Percentiles rank a stretch among this genome's conserved stretches.
These are phyloP conservation scores for Antheraea yamamai DNA, from an alignment of 2,888 invertebrate species.

Conservation along the genomic window DNA sequence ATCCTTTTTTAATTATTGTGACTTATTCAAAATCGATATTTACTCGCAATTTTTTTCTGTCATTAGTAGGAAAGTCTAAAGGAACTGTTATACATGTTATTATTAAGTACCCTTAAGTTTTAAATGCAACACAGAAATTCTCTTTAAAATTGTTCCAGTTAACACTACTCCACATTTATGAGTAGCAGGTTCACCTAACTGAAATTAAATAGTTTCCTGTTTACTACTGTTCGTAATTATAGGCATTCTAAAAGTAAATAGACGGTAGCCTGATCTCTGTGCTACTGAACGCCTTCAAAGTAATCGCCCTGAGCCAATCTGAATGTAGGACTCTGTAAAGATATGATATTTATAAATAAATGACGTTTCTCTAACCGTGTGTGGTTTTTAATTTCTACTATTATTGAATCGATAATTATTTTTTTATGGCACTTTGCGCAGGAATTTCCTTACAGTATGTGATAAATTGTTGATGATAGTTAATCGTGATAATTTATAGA, in stretches of 20 bases:
- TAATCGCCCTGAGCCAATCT: not conserved
- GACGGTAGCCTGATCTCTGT: not conserved
- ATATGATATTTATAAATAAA: not conserved
- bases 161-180: slow-evolving; percentile 8
- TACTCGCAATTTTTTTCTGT: not conserved
- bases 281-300: not conserved
- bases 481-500: too few relatives aligned
- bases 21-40: not conserved
- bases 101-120: not conserved
- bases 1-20: too few relatives aligned
- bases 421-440: not conserved
- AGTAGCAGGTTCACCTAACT: slow-evolving; percentile 15
- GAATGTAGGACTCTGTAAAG: not conserved
- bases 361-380: not conserved
- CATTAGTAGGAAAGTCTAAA: not conserved
- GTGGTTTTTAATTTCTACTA: not conserved
- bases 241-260: slow-evolving; percentile 15
- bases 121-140: not conserved
- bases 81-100: not conserved
- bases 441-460: too few relatives aligned
- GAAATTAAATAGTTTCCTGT: slow-evolving; percentile 21
- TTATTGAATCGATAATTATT: not conserved
- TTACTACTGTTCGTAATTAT: slow-evolving; percentile 18
- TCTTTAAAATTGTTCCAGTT: not conserved
- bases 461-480: too few relatives aligned